Conservation (phyloP, 2,797 vertebrate genomes). For the Coregonus sp. region DNA sequence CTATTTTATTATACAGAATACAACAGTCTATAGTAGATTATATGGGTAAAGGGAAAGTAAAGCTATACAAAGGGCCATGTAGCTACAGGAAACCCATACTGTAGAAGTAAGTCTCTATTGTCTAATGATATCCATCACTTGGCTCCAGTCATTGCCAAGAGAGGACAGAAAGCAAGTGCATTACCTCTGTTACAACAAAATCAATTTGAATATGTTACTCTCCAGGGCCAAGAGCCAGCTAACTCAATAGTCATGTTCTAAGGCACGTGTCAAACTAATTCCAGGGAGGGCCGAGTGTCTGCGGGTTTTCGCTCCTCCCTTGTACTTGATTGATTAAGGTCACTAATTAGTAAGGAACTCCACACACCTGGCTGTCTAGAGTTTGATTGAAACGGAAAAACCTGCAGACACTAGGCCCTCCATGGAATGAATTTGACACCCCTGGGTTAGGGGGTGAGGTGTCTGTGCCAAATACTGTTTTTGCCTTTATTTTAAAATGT, state of each 20-base stretch:
- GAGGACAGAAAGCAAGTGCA: slow-evolving; percentile 49
- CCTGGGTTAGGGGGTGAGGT: background rate
- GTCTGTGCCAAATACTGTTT: background rate
- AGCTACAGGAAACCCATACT: too few species aligned
- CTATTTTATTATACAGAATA: background rate
- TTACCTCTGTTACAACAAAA: slow-evolving; percentile 59
- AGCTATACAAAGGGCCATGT: background rate
- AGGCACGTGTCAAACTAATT: slow-evolving; percentile 23
- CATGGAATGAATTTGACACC: too few species aligned
- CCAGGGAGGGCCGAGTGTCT: slow-evolving; percentile 26
- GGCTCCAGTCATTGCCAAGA: slow-evolving; percentile 47
- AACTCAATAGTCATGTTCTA: background rate
- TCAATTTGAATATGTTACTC: slow-evolving; percentile 57
- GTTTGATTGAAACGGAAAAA: too few species aligned
- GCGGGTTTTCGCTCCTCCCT: background rate
- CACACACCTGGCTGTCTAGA: too few species aligned
- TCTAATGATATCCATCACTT: slow-evolving; percentile 40
- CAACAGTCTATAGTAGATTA: background rate
- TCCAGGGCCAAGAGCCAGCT: slow-evolving; percentile 35
- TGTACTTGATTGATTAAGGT: too few species aligned
- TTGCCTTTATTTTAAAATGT: background rate
- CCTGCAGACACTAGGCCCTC: too few species aligned
- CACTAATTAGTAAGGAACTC: too few species aligned
- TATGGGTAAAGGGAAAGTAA: too few species aligned
- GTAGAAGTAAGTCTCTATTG: slow-evolving; percentile 10